Percentiles rank a stretch among this genome's conserved stretches.
phyloP scores from a whole-genome alignment of 2,797 vertebrate species.

The Meda fulgida region DNA sequence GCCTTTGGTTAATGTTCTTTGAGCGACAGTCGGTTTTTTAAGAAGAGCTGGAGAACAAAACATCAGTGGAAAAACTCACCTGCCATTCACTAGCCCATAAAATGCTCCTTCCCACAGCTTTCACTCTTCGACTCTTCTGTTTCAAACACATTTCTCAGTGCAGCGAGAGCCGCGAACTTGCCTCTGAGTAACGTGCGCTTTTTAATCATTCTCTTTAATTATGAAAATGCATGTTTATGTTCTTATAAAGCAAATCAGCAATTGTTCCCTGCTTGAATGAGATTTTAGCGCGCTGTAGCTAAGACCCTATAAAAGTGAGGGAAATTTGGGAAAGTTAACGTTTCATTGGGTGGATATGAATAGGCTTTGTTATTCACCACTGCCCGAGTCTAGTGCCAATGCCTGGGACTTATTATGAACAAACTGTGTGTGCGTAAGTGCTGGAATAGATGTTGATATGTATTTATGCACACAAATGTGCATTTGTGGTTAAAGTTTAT shows the following conservation, averaged over 20 bases:
- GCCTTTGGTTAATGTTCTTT: neutral
- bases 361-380: conserved; percentile 84
- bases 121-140: neutral
- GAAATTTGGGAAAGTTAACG: conserved; percentile 64
- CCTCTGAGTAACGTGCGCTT: conserved; percentile 65
- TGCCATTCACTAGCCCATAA: conserved; percentile 4
- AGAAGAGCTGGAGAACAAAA: neutral
- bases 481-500: conserved; percentile 53
- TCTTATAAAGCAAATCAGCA: conserved; percentile 80
- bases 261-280: conserved; percentile 75
- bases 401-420: conserved; percentile 86
- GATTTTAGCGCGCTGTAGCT: conserved; percentile 74
- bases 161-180: neutral
- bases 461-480: conserved; percentile 54
- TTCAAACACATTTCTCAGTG: conserved; percentile 5
- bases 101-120: neutral
- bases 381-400: conserved; percentile 81
- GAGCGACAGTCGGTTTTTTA: neutral
- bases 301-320: conserved; percentile 78
- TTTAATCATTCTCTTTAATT: conserved; percentile 62
- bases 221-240: conserved; percentile 71
- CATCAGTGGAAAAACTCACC: conserved; percentile 10
- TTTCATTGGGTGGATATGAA: conserved; percentile 84
- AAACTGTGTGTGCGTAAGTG: conserved; percentile 75
- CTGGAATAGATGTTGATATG: conserved; percentile 64